phyloP scores from a whole-genome alignment of 1,140 invertebrate genomes.

The Bradysia coprophila region DNA sequence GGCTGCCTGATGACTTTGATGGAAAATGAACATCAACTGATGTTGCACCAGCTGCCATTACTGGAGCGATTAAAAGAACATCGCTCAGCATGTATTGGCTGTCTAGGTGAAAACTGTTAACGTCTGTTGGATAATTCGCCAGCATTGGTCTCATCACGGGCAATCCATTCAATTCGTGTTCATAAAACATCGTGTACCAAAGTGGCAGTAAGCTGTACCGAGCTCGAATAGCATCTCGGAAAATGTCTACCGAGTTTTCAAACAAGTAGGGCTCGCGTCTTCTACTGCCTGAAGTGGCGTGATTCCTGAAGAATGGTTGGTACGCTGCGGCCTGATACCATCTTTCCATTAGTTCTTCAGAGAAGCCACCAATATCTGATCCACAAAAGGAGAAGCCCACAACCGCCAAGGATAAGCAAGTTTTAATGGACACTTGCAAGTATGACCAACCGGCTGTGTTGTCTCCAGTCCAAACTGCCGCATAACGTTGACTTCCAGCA shows the following conservation, averaged over 20 bases:
- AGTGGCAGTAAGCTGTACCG: constrained; percentile 74
- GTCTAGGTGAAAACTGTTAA: constrained; percentile 61
- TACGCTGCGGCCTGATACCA: constrained; percentile 79
- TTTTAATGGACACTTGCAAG: constrained; percentile 74
- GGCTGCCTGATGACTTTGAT: no score
- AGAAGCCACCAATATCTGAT: constrained; percentile 95
- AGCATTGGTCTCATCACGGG: constrained; percentile 86
- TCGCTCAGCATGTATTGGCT: constrained; percentile 66
- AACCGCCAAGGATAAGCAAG: constrained; percentile 84
- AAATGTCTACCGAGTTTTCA: constrained; percentile 53
- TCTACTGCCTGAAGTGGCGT: constrained; percentile 75
- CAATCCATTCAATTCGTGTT: constrained; percentile 58
- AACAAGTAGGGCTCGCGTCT: constrained; percentile 93
- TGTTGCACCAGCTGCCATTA: constrained; percentile 55
- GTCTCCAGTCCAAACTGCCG: constrained; percentile 98
- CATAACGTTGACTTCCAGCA: constrained; percentile 77
- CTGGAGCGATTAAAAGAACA: constrained; percentile 72
- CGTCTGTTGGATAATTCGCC: constrained; percentile 74
- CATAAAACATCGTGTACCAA: constrained; percentile 75
- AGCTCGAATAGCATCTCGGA: constrained; percentile 59
- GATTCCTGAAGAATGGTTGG: constrained; percentile 40
- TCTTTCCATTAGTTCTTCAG: constrained; percentile 69
- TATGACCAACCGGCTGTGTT: constrained; percentile 91
- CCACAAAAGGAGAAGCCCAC: constrained; percentile 90
- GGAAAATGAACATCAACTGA: constrained; percentile 89